These are phyloP conservation scores for Leptinotarsa rubiginosa DNA, from an alignment of 2,888 invertebrate genomes.

Conservation along the genomic window DNA sequence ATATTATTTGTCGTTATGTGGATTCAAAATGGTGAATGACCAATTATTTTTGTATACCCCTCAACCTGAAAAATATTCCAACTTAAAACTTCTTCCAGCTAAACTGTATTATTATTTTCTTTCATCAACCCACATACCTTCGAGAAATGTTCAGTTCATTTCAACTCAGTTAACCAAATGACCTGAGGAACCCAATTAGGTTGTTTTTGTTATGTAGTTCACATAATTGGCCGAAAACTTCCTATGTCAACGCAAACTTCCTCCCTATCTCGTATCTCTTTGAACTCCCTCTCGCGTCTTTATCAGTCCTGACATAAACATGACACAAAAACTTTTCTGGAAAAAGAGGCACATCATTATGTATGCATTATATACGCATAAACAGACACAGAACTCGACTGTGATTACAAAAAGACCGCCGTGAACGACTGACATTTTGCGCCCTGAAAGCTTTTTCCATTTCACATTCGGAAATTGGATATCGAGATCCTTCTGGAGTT, in stretches of 20 bases:
- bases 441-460: constrained; percentile 18
- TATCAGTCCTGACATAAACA: constrained; percentile 13
- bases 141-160: not conserved
- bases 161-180: not conserved
- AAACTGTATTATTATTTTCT: no score
- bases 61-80: no score
- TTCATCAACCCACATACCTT: not conserved
- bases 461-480: constrained; percentile 27
- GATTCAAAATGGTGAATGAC: no score
- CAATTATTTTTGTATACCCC: no score
- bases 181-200: not conserved
- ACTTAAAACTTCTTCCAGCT: no score
- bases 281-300: constrained; percentile 3
- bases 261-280: not conserved
- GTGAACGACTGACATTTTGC: constrained; percentile 24
- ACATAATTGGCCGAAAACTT: constrained; percentile 16
- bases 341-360: constrained; percentile 23
- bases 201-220: not conserved
- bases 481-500: constrained; percentile 17
- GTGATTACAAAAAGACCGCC: constrained; percentile 28
- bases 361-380: constrained; percentile 27
- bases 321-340: constrained; percentile 12
- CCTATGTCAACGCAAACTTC: constrained; percentile 2
- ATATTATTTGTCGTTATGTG: no score
- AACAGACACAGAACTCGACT: constrained; percentile 26